Evolutionary conservation across 2,797 vertebrate species (phyloP).

Genomic region (Arremon aurantiirostris): DNA sequence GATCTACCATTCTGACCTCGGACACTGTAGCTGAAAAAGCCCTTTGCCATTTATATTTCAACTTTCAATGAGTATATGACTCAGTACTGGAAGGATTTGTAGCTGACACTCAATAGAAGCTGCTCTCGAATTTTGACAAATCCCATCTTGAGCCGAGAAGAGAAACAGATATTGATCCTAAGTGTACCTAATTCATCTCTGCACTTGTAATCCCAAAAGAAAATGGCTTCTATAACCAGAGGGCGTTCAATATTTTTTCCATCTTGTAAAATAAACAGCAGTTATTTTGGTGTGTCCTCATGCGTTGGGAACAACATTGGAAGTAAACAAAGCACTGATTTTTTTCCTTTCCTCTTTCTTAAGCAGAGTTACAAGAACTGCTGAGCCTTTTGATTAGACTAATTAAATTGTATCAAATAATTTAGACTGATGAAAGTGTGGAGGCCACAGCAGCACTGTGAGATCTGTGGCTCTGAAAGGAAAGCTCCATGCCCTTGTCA

Average conservation of each 20-base stretch:
- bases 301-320: constrained; percentile 54
- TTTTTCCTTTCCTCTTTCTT: constrained; percentile 32
- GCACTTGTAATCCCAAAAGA: constrained; percentile 90
- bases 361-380: constrained; percentile 34
- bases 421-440: constrained; percentile 61
- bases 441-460: neutral
- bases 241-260: constrained; percentile 96
- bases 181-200: constrained; percentile 96
- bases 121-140: constrained; percentile 92
- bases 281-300: constrained; percentile 81
- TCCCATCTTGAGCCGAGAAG: constrained; percentile 90
- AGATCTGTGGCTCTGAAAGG: neutral
- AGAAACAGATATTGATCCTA: constrained; percentile 94
- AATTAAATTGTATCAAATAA: constrained; percentile 72
- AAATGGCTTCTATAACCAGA: constrained; percentile 91
- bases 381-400: constrained; percentile 46
- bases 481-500: neutral
- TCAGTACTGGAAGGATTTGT: constrained; percentile 82
- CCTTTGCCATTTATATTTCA: constrained; percentile 80
- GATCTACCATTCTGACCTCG: constrained; percentile 74
- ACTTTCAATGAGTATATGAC: constrained; percentile 78
- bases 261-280: constrained; percentile 88
- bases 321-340: constrained; percentile 75
- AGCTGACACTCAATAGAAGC: constrained; percentile 90
- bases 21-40: constrained; percentile 75